Conservation (phyloP, 2,797 vertebrate genomes). For the Poecilia gillii region DNA sequence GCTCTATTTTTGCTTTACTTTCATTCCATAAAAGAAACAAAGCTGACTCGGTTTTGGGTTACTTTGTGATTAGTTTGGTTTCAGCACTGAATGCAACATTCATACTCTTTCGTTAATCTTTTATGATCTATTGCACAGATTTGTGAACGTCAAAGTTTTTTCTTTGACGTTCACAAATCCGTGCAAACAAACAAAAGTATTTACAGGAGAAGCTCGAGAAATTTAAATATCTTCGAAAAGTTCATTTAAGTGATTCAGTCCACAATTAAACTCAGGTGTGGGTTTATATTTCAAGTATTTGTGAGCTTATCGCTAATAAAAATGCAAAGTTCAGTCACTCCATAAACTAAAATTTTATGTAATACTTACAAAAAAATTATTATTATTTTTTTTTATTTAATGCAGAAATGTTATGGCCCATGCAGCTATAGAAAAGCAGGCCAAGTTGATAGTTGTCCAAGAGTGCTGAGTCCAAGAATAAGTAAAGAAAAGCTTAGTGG, state of each 20-base stretch:
- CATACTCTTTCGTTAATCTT: slow-evolving; percentile 45
- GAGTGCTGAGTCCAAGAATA: neutral
- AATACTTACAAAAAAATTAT: neutral
- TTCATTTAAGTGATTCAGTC: neutral
- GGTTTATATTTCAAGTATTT: neutral
- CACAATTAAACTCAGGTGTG: neutral
- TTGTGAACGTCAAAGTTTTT: slow-evolving; percentile 35
- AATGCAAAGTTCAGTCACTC: neutral
- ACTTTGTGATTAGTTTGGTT: slow-evolving; percentile 70
- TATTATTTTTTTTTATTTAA: neutral
- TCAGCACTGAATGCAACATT: slow-evolving; percentile 69
- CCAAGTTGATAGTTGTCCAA: neutral
- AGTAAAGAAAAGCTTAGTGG: neutral
- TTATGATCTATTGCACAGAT: slow-evolving; percentile 65
- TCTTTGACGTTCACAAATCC: too few species aligned
- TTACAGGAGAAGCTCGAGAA: neutral
- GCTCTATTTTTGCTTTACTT: slow-evolving; percentile 33
- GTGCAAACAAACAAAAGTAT: neutral
- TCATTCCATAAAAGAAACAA: slow-evolving; percentile 21
- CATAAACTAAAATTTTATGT: neutral
- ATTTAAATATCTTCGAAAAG: neutral
- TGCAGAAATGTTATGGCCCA: neutral
- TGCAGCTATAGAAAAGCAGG: neutral
- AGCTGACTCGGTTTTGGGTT: slow-evolving; percentile 43
- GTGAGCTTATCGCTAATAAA: neutral